Conservation (phyloP, 64 coral and sea anemone genomes). For the Pachyseris speciosa region DNA sequence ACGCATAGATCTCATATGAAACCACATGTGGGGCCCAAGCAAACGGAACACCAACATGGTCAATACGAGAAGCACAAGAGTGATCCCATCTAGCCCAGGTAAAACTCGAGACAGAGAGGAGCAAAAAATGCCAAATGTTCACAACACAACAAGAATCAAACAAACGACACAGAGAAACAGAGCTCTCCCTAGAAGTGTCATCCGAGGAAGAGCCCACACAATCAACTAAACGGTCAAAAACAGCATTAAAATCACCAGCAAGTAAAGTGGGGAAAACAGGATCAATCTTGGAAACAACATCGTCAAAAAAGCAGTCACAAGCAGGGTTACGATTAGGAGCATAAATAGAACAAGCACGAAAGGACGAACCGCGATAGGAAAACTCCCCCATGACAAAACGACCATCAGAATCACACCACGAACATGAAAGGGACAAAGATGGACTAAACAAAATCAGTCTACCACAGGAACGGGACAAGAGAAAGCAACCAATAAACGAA, state of each 20-base stretch:
- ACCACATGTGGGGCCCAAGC: not conserved
- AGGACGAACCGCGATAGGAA: not conserved
- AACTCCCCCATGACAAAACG: not conserved
- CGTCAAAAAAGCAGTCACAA: not conserved
- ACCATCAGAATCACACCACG: not conserved
- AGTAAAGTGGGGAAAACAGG: not conserved
- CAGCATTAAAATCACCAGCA: conserved; percentile 19
- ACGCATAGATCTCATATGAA: not conserved
- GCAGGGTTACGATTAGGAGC: not conserved
- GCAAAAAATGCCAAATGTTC: conserved; percentile 15
- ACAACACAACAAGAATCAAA: not conserved
- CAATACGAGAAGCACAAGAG: conserved; percentile 21
- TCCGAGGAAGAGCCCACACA: not conserved
- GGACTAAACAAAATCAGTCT: not conserved
- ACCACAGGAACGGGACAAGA: not conserved
- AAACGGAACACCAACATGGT: conserved; percentile 29
- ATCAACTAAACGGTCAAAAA: conserved; percentile 38
- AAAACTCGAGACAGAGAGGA: not conserved
- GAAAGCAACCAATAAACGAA: not conserved
- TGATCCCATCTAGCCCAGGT: conserved; percentile 31
- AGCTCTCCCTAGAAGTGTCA: not conserved
- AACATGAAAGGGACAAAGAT: not conserved
- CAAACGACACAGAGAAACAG: not conserved
- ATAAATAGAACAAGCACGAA: not conserved
- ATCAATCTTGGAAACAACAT: not conserved